phyloP scores from a whole-genome alignment of 2,113 vertebrate species.

The Gallinago media region DNA sequence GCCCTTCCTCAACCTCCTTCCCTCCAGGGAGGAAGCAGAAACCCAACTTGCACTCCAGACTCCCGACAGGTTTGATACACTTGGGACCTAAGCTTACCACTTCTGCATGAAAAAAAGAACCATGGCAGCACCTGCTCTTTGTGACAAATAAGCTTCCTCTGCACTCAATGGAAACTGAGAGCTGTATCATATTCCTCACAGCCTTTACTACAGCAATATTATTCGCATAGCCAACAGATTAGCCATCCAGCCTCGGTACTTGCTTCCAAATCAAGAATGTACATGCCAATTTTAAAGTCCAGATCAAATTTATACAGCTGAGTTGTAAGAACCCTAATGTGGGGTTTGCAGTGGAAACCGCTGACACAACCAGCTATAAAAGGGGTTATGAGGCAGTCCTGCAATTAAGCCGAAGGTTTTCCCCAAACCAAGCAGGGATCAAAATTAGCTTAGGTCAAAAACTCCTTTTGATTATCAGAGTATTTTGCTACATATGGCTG shows the following conservation, averaged over 20 bases:
- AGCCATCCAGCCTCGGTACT: not conserved
- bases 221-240: constrained; percentile 28
- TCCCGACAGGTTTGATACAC: not conserved
- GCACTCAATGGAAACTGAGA: constrained; percentile 8
- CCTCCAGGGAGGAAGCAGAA: not conserved
- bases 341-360: constrained; percentile 18
- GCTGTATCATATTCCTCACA: constrained; percentile 21
- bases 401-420: not conserved
- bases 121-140: constrained; percentile 20
- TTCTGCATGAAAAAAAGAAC: not conserved
- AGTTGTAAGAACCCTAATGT: constrained; percentile 7
- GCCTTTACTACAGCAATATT: constrained; percentile 38
- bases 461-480: not conserved
- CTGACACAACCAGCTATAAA: constrained; percentile 42
- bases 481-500: not conserved
- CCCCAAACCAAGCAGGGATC: not conserved
- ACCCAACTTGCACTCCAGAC: rapidly evolving
- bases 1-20: not conserved
- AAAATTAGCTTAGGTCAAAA: not conserved
- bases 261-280: constrained; percentile 44
- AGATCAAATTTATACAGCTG: constrained; percentile 41
- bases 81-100: not conserved
- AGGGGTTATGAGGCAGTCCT: not conserved
- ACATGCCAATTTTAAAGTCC: constrained; percentile 41
- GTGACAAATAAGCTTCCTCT: constrained; percentile 15